Evolutionary conservation across 1,140 invertebrate species (phyloP).

Genomic region (Drosophila eugracilis): DNA sequence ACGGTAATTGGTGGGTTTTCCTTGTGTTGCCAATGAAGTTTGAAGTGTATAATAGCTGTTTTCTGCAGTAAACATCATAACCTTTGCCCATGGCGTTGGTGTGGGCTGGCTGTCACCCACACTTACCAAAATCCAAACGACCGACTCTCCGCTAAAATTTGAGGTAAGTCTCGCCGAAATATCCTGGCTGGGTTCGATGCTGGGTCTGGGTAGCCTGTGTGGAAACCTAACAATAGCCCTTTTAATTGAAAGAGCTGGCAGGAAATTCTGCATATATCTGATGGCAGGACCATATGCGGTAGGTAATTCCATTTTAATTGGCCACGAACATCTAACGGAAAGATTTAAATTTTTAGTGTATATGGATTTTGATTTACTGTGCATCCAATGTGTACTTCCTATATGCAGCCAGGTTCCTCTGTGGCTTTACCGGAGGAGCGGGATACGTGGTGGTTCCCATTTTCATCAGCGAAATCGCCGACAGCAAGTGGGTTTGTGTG

Average conservation of each 20-base stretch:
- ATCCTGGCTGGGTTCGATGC: constrained; percentile 82
- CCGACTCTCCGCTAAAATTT: constrained; percentile 64
- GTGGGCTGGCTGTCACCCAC: constrained; percentile 85
- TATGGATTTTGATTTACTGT: constrained; percentile 83
- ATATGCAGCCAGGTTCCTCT: constrained; percentile 83
- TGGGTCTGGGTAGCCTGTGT: constrained; percentile 71
- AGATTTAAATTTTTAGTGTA: constrained; percentile 30
- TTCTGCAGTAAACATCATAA: constrained; percentile 79
- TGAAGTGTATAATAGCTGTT: not conserved
- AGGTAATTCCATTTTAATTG: constrained; percentile 4
- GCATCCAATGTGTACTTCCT: constrained; percentile 73
- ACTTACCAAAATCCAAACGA: constrained; percentile 53
- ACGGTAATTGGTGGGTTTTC: constrained; percentile 61
- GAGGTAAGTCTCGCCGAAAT: constrained; percentile 65
- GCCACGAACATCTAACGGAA: not conserved
- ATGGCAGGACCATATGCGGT: constrained; percentile 82
- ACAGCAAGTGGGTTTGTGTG: constrained; percentile 50
- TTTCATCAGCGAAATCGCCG: constrained; percentile 85
- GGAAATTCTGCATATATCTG: constrained; percentile 84
- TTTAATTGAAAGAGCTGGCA: constrained; percentile 82
- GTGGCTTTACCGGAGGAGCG: constrained; percentile 84
- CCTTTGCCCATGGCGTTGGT: constrained; percentile 85
- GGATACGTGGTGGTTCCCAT: constrained; percentile 84
- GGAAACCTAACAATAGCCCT: constrained; percentile 79
- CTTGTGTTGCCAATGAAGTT: not conserved